A percentile compares a stretch with the other conserved stretches of the same genome.
Evolutionary conservation across 2,888 invertebrate species (phyloP).

Genomic region (Tachina lurida): DNA sequence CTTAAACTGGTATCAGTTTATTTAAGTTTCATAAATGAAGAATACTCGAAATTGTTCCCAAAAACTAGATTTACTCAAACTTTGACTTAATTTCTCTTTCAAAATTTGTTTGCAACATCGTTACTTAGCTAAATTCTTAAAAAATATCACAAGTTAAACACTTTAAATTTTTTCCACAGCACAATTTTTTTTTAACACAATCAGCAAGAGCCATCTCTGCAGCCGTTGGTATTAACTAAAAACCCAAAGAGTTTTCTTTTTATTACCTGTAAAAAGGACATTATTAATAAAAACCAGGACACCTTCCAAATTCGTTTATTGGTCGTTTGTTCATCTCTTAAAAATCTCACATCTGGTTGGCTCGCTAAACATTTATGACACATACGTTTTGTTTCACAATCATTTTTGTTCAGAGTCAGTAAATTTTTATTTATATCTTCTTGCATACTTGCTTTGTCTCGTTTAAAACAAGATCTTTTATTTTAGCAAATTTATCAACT

Average conservation of each 20-base stretch:
- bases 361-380: conserved; percentile 37
- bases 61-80: no score
- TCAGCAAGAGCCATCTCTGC: no score
- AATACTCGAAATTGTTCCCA: no score
- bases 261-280: conserved; percentile 77
- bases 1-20: no score
- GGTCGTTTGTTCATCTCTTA: neutral
- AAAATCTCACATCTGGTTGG: conserved; percentile 27
- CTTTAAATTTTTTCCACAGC: no score
- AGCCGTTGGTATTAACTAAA: neutral
- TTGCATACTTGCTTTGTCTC: neutral
- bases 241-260: neutral
- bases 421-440: conserved; percentile 41
- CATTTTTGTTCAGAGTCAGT: conserved; percentile 43
- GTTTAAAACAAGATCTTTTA: neutral
- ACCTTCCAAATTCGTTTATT: conserved; percentile 74
- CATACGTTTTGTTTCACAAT: conserved; percentile 21
- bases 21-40: no score
- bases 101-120: no score
- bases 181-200: neutral
- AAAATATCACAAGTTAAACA: no score
- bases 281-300: conserved; percentile 78
- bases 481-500: conserved; percentile 3
- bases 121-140: no score
- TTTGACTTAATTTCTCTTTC: no score